Evolutionary conservation across 2,113 vertebrate species (phyloP).

Genomic region (Platichthys flesus): DNA sequence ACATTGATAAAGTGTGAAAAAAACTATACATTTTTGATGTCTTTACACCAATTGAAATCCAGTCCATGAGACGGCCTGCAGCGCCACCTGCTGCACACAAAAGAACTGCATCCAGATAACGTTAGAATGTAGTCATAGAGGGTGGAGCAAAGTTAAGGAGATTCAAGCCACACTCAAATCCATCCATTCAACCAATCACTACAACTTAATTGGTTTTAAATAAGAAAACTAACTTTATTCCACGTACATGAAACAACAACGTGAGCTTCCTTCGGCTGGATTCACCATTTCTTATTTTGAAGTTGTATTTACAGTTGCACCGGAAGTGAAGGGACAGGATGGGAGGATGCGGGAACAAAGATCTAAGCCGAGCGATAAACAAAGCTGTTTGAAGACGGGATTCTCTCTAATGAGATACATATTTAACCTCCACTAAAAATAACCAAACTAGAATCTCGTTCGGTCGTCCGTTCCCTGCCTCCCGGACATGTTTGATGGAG

Average conservation of each 20-base stretch:
- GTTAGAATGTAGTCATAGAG: background rate
- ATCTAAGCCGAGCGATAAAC: slow-evolving; percentile 30
- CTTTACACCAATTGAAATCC: background rate
- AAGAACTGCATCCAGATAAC: background rate
- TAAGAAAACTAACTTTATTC: background rate
- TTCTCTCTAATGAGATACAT: background rate
- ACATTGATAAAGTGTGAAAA: background rate
- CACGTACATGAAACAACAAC: background rate
- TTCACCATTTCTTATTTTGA: slow-evolving; percentile 60
- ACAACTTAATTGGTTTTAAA: too few relatives aligned
- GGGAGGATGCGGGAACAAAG: slow-evolving; percentile 47
- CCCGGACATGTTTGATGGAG: slow-evolving; percentile 10
- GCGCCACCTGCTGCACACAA: slow-evolving; percentile 25
- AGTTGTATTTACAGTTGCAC: background rate
- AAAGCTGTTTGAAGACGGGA: background rate
- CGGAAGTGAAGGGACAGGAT: slow-evolving; percentile 66
- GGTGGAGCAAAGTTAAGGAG: background rate
- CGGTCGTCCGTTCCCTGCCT: fast-evolving
- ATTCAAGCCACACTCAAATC: too few relatives aligned
- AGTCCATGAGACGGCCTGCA: background rate
- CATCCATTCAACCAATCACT: too few relatives aligned
- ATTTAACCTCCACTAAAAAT: background rate
- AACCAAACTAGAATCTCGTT: background rate
- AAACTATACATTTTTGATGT: background rate
- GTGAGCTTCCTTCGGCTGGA: fast-evolving